Evolutionary conservation across 2,888 invertebrate species (phyloP).

Genomic region (Lithophane socia): DNA sequence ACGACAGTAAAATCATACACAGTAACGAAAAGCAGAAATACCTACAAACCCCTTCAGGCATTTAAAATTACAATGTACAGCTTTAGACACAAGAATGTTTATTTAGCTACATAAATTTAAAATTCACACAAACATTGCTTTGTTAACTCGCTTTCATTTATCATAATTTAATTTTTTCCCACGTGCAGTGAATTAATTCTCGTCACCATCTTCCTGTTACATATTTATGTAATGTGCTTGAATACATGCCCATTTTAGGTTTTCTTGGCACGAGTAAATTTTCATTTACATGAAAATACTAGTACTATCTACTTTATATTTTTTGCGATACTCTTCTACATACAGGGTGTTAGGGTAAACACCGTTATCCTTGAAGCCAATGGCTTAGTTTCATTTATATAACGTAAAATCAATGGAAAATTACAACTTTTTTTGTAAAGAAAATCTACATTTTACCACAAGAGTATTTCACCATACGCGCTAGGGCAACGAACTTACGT

Average conservation of each 20-base stretch:
- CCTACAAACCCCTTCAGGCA: slow-evolving; percentile 26
- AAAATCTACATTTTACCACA: too few species aligned
- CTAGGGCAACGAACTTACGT: too few species aligned
- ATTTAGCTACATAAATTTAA: slow-evolving; percentile 44
- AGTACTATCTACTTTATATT: not conserved
- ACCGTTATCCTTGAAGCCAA: too few species aligned
- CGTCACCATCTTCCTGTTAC: slow-evolving; percentile 64
- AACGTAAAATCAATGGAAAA: too few species aligned
- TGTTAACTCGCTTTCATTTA: slow-evolving; percentile 54
- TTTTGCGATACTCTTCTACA: not conserved
- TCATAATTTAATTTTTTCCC: slow-evolving; percentile 60
- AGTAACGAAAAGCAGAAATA: not conserved
- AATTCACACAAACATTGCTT: slow-evolving; percentile 52
- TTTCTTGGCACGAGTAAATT: slow-evolving; percentile 52
- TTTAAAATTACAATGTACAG: slow-evolving; percentile 7
- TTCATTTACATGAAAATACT: slow-evolving; percentile 36
- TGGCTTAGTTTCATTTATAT: too few species aligned
- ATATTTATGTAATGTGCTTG: slow-evolving; percentile 63
- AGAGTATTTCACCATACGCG: too few species aligned
- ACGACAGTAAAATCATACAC: not conserved
- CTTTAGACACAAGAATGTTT: slow-evolving; percentile 19
- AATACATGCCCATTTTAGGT: slow-evolving; percentile 56
- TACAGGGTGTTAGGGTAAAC: too few species aligned
- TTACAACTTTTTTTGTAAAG: too few species aligned
- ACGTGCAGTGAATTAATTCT: slow-evolving; percentile 59